Evolutionary conservation across 2,797 vertebrate genomes (phyloP), one percentile per base, ranked within the genome.

Genomic region (Scleropages formosus): DNA sequence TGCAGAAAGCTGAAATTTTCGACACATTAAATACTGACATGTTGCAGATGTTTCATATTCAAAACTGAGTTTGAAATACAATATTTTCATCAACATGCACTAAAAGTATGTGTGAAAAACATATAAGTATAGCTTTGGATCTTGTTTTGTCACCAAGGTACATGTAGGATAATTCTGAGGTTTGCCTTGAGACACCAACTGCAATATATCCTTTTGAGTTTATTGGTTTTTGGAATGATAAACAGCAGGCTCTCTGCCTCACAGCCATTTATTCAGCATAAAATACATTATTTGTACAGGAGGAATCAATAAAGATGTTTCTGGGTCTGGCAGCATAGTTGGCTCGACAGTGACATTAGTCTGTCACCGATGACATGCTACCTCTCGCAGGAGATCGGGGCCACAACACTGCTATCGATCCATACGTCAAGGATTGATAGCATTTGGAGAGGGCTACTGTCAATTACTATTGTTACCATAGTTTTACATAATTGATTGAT

Each of bases 341-440:
- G 89, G 94, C 95, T 95, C 95, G 94, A 94, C 93, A 94, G 95
- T 97, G 96, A 95, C 96, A 96, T 98, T 96, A 96, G 96, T 98
- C 96, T 96, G 92, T 98, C 96, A 96, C 93, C 91, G 92, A 93
- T 96, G 97, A 96, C 96, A 96, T 94, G 93, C 95, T 95, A 95
- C 96, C 95, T 95, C 94, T 96, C 90, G 92, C 90, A 93, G 94
- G 94, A 93, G 94, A 94, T 93, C 92, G 91, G 90, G 94, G 94
- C 96, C 95, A 95, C 96, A 98, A 96, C 95, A 96, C 90, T 94
- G 89, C 90, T 96, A 98, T 98, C 92, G 97, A 98, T 98, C 94
- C 95, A 94, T 95, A 97, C 96, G 95, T 93, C 91, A 83, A 93
- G 98, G 97, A 98, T 98, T 95, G 94, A 94, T 94, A 94, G 95